Evolutionary conservation across 2,797 vertebrate species (phyloP).

Genomic region (Squalus acanthias): DNA sequence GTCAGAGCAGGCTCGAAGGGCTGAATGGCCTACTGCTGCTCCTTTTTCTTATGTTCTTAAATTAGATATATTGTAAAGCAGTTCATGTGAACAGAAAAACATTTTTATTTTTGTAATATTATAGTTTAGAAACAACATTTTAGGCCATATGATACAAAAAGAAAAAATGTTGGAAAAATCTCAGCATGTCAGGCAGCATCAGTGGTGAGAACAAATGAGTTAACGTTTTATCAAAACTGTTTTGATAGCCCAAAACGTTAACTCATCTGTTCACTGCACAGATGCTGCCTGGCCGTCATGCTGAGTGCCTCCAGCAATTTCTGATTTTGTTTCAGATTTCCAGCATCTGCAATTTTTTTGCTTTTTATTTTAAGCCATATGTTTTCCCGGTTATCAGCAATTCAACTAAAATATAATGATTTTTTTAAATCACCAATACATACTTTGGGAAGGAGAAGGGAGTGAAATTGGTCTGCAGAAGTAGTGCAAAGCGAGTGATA

Average conservation of each 20-base stretch:
- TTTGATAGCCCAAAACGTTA: neutral
- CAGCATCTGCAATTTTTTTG: neutral
- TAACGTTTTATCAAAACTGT: neutral
- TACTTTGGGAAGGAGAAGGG: neutral
- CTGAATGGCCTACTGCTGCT: too few species aligned
- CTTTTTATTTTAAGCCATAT: neutral
- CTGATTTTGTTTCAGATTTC: neutral
- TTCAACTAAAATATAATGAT: neutral
- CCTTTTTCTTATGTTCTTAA: neutral
- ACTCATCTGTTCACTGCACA: neutral
- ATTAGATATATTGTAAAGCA: neutral
- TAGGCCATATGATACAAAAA: neutral
- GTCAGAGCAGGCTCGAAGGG: too few species aligned
- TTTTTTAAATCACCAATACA: neutral
- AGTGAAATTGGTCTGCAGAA: neutral
- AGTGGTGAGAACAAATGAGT: neutral
- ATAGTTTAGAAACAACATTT: neutral
- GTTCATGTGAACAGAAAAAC: neutral
- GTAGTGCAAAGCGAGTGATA: neutral
- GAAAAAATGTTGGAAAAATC: neutral
- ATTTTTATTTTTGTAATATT: neutral
- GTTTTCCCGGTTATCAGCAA: neutral
- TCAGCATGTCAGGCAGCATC: neutral
- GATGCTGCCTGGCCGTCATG: neutral
- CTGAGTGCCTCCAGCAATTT: neutral